Conservation (phyloP, 1,140 invertebrate genomes). For the Neodiprion pinetum region DNA sequence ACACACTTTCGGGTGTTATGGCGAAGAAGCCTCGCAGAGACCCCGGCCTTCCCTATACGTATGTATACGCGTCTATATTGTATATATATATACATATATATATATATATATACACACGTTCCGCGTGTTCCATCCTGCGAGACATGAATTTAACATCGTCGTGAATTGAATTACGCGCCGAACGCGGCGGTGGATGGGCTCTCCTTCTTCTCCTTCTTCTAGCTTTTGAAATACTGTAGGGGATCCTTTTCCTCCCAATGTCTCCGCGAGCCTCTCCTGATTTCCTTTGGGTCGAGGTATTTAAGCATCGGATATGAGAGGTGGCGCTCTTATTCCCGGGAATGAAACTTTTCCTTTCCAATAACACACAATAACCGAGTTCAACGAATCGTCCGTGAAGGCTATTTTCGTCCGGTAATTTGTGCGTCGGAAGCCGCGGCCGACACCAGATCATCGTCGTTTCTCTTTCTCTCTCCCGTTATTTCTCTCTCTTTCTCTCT, state of each 20-base stretch:
- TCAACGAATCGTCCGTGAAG: too few species aligned
- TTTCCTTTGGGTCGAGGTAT: neutral
- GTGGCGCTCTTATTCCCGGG: neutral
- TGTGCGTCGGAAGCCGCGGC: too few species aligned
- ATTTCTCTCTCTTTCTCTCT: too few species aligned
- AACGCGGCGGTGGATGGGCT: neutral
- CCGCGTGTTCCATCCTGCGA: neutral
- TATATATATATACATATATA: neutral
- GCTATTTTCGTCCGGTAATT: too few species aligned
- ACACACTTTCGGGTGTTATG: neutral
- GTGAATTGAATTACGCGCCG: conserved; percentile 1
- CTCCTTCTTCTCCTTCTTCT: neutral
- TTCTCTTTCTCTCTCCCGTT: too few species aligned
- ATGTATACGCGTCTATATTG: neutral
- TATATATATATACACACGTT: neutral
- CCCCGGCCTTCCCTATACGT: neutral
- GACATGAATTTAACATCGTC: conserved; percentile 1
- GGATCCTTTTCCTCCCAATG: neutral
- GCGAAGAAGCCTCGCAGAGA: neutral
- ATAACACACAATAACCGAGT: too few species aligned
- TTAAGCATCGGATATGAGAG: conserved; percentile 2
- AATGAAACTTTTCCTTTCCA: too few species aligned
- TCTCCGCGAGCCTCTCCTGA: neutral
- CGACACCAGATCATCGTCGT: too few species aligned
- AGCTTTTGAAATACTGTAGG: neutral